Conservation (phyloP, 2,113 vertebrate genomes). For the Laterallus jamaicensis region DNA sequence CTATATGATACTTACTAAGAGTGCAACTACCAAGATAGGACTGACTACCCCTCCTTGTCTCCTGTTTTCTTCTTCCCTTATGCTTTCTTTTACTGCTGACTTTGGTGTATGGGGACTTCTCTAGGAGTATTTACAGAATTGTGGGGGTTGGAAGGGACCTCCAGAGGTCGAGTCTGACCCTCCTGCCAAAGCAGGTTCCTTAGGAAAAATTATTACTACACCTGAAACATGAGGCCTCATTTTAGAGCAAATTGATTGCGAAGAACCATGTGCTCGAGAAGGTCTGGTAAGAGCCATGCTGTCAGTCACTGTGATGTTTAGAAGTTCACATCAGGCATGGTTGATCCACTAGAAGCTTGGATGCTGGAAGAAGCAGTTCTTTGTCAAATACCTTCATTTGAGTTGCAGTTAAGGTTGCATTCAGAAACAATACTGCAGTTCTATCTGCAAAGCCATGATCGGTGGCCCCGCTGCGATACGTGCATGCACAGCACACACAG, state of each 20-base stretch:
- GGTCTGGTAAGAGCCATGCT: not conserved
- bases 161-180: no score
- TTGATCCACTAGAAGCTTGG: not conserved
- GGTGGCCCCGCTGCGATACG: rapidly evolving
- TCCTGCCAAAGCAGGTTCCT: no score
- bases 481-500: not conserved
- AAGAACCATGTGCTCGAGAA: not conserved
- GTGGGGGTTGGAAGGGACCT: no score
- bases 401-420: not conserved
- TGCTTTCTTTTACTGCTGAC: not conserved
- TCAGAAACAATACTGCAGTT: not conserved
- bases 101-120: not conserved
- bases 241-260: not conserved
- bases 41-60: not conserved
- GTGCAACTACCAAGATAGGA: not conserved
- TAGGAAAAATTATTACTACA: not conserved
- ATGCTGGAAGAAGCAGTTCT: not conserved
- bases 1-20: not conserved
- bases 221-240: not conserved
- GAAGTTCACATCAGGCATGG: not conserved
- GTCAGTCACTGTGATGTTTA: not conserved
- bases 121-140: not conserved
- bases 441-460: not conserved
- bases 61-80: not conserved
- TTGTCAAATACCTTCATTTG: not conserved